Conservation (phyloP, 2,113 vertebrate species). For the Erythrolamprus reginae region DNA sequence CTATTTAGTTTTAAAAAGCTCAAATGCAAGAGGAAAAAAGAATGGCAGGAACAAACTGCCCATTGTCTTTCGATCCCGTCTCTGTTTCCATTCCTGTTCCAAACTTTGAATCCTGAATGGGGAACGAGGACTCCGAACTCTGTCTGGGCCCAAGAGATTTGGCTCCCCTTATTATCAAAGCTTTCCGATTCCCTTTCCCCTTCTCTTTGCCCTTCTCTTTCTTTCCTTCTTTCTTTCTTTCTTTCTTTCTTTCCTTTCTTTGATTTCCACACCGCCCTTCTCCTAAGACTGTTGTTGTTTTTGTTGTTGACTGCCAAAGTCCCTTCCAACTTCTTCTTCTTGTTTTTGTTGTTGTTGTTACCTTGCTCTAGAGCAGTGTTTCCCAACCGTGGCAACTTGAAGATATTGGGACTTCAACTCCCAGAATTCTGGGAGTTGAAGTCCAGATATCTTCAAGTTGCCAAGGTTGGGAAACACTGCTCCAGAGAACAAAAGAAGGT, state of each 20-base stretch:
- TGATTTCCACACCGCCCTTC: too few relatives aligned
- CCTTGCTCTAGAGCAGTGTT: too few relatives aligned
- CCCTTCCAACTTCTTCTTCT: too few relatives aligned
- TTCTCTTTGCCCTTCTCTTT: constrained; percentile 12
- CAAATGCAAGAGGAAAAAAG: not conserved
- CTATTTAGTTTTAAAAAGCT: constrained; percentile 21
- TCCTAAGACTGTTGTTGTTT: too few relatives aligned
- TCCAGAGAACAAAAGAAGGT: not conserved
- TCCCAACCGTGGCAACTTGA: too few relatives aligned
- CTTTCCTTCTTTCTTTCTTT: too few relatives aligned
- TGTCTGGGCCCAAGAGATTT: constrained; percentile 20
- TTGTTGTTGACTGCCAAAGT: too few relatives aligned
- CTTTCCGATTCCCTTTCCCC: constrained; percentile 29
- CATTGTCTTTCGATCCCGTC: constrained; percentile 33
- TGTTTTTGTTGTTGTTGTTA: too few relatives aligned
- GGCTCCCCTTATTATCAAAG: constrained; percentile 29
- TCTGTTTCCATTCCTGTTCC: constrained; percentile 37
- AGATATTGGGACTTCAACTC: too few relatives aligned
- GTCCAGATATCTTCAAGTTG: not conserved
- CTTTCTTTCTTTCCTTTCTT: too few relatives aligned
- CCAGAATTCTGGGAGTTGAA: not conserved
- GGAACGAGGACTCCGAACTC: constrained; percentile 31
- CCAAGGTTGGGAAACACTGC: not conserved
- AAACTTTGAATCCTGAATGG: not conserved
- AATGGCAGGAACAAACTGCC: constrained; percentile 23